Percentiles rank a stretch among this genome's conserved stretches.
phyloP scores from a whole-genome alignment of 92 coral and sea anemone genomes.

The Actinostola sp. region DNA sequence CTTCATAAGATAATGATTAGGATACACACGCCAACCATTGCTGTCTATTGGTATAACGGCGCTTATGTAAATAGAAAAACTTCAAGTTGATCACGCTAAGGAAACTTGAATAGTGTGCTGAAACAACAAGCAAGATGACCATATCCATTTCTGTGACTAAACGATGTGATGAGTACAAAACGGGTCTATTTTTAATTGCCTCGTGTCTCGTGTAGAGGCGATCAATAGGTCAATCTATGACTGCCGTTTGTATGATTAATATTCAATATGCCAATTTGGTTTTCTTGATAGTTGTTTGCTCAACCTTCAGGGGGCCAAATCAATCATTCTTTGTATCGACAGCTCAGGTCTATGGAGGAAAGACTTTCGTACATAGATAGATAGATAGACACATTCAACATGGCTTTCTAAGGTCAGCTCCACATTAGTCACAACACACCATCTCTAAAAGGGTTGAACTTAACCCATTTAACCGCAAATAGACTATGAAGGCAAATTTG shows the following conservation, averaged over 20 bases:
- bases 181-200: slow-evolving; percentile 24
- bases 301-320: slow-evolving; percentile 41
- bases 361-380: not conserved
- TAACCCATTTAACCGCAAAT: slow-evolving; percentile 5
- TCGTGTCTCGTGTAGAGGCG: slow-evolving; percentile 34
- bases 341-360: not conserved
- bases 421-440: too few relatives aligned
- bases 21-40: not conserved
- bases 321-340: slow-evolving; percentile 11
- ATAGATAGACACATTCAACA: not conserved
- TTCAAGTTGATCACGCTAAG: not conserved
- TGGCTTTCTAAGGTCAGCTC: not conserved
- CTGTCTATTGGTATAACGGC: not conserved
- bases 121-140: slow-evolving; percentile 4
- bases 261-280: slow-evolving; percentile 43
- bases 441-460: not conserved
- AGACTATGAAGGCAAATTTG: not conserved
- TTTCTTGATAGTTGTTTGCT: slow-evolving; percentile 40
- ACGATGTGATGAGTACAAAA: slow-evolving; percentile 9
- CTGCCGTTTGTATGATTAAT: slow-evolving; percentile 26
- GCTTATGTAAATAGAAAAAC: not conserved
- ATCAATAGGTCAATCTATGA: slow-evolving; percentile 37
- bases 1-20: not conserved
- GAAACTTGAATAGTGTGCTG: not conserved
- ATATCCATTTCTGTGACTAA: slow-evolving; percentile 5